A percentile compares a stretch with the other conserved stretches of the same genome.
Evolutionary conservation across 2,888 invertebrate genomes (phyloP).

Genomic region (Dilophus febrilis): DNA sequence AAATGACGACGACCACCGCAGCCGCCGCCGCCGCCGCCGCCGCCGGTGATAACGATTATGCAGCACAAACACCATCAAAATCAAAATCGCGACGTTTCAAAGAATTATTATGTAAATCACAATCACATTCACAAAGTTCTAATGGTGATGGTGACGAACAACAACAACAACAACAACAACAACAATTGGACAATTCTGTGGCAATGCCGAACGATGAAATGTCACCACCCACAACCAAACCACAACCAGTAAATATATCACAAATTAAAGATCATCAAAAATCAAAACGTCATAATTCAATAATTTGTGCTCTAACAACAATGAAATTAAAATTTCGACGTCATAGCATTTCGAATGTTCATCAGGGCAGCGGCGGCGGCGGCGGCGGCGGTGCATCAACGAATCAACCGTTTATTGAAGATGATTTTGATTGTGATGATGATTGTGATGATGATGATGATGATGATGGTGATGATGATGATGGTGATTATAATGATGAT

Average conservation of each 20-base stretch:
- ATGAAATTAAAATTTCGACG: no score
- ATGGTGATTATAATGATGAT: no score
- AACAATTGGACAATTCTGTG: slow-evolving; percentile 15
- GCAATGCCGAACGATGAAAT: slow-evolving; percentile 6
- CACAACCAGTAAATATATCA: background rate
- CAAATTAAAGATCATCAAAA: background rate
- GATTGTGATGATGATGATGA: no score
- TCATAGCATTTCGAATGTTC: background rate
- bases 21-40: slow-evolving; percentile 13
- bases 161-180: slow-evolving; percentile 15
- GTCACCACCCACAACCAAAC: background rate
- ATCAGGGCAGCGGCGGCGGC: background rate
- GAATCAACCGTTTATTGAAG: no score
- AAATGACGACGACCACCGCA: slow-evolving; percentile 18
- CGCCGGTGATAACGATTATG: slow-evolving; percentile 18
- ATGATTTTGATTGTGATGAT: no score
- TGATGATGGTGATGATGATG: no score
- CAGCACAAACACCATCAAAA: slow-evolving; percentile 19
- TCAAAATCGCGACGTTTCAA: no score
- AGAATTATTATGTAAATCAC: no score
- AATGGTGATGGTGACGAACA: no score
- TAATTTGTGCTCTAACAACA: no score
- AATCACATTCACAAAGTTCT: background rate
- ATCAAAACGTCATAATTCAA: background rate
- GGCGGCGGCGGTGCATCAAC: no score